Evolutionary conservation across 2,888 invertebrate species (phyloP).

Genomic region (Adineta ricciae): DNA sequence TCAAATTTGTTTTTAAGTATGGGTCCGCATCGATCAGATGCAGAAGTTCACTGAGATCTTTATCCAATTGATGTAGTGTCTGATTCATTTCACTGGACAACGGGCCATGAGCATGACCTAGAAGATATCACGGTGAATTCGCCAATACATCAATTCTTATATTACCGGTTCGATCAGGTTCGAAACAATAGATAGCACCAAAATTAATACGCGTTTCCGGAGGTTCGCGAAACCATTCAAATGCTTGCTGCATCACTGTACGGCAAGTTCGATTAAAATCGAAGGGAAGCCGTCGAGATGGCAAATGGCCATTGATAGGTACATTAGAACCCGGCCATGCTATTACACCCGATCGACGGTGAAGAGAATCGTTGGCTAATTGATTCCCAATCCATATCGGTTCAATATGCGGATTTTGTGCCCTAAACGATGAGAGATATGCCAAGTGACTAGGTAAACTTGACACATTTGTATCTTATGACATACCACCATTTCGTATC

Average conservation of each 20-base stretch:
- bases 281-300: background rate
- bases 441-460: too few species aligned
- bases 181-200: slow-evolving; percentile 31
- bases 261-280: background rate
- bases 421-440: background rate
- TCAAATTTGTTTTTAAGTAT: slow-evolving; percentile 26
- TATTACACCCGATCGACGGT: slow-evolving; percentile 24
- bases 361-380: slow-evolving; percentile 8
- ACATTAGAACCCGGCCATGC: slow-evolving; percentile 24
- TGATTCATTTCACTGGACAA: slow-evolving; percentile 24
- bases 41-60: slow-evolving; percentile 22
- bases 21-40: background rate
- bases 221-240: slow-evolving; percentile 13
- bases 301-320: background rate
- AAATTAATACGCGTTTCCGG: slow-evolving; percentile 29
- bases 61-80: slow-evolving; percentile 26
- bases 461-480: too few species aligned
- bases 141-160: too few species aligned
- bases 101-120: slow-evolving; percentile 31
- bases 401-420: slow-evolving; percentile 25
- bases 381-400: slow-evolving; percentile 33
- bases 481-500: background rate
- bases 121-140: background rate
- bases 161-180: slow-evolving; percentile 9
- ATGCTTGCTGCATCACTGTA: background rate